A percentile compares a stretch with the other conserved stretches of the same genome.
phyloP scores from a whole-genome alignment of 2,888 invertebrate species.

The Elysia crispata region DNA sequence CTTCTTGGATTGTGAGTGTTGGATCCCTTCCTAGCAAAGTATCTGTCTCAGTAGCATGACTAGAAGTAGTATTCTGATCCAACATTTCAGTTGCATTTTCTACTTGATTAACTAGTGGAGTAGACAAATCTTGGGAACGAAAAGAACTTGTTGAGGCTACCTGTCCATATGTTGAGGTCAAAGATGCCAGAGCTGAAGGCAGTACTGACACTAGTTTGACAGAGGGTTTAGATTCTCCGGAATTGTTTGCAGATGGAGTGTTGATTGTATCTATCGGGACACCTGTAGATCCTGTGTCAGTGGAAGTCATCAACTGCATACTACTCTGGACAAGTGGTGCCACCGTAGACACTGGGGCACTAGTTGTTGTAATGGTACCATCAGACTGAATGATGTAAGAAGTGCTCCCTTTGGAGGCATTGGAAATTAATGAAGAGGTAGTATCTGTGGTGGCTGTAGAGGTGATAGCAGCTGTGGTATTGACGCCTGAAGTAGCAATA shows the following conservation, averaged over 20 bases:
- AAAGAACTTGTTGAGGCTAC: no score
- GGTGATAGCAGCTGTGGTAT: no score
- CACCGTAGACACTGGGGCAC: neutral
- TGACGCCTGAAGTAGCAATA: neutral
- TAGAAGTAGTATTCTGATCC: no score
- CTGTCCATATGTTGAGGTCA: no score
- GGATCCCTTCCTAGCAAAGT: no score
- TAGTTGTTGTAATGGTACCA: neutral
- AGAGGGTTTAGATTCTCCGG: neutral
- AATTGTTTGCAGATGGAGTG: neutral
- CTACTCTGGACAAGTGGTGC: neutral
- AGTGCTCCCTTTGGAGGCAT: slow-evolving; percentile 4
- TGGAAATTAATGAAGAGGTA: neutral
- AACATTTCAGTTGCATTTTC: no score
- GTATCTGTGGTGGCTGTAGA: slow-evolving; percentile 14
- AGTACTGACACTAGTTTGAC: neutral
- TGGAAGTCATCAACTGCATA: neutral
- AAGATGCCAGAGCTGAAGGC: no score
- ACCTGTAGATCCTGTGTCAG: slow-evolving; percentile 2
- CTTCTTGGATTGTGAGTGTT: no score
- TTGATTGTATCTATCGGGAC: neutral
- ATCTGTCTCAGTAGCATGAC: no score
- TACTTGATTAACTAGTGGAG: no score
- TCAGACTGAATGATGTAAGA: slow-evolving; percentile 38
- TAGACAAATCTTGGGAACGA: no score